These are phyloP conservation scores for Drosophila rhopaloa DNA, from an alignment of 1,140 invertebrate species.

Conservation along the genomic window DNA sequence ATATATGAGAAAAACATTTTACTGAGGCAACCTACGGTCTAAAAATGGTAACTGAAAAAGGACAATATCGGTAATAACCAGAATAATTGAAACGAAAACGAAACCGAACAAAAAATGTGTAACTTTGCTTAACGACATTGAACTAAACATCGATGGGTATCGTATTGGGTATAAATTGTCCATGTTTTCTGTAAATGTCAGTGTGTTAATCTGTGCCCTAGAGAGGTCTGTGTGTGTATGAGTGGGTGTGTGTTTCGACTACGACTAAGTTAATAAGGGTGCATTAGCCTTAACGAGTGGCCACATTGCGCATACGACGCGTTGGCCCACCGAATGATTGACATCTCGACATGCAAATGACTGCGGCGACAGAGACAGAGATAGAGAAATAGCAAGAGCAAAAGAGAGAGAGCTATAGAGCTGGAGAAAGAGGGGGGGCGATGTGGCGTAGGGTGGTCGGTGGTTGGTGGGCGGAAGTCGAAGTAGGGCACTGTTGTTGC, in stretches of 20 bases:
- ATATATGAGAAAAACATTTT: constrained; percentile 2
- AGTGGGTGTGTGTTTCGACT: constrained; percentile 47
- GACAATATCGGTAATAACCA: constrained; percentile 25
- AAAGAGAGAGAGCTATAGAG: constrained; percentile 10
- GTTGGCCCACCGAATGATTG: constrained; percentile 60
- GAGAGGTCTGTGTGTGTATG: constrained; percentile 22
- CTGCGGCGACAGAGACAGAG: constrained; percentile 50
- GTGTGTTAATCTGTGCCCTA: constrained; percentile 53
- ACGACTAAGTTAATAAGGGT: constrained; percentile 68
- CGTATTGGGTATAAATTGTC: constrained; percentile 30
- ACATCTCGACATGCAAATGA: constrained; percentile 76
- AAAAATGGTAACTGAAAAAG: constrained; percentile 24
- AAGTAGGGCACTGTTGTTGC: constrained; percentile 52
- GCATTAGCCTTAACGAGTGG: constrained; percentile 66
- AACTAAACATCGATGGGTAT: constrained; percentile 77
- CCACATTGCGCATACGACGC: constrained; percentile 63
- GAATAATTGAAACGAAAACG: constrained; percentile 12
- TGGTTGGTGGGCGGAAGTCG: constrained; percentile 27
- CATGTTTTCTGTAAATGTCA: constrained; percentile 24
- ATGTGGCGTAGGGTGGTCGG: constrained; percentile 21
- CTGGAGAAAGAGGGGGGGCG: constrained; percentile 10
- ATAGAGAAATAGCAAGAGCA: constrained; percentile 23
- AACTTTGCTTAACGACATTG: constrained; percentile 34
- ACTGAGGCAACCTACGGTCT: constrained; percentile 42
- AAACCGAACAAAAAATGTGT: constrained; percentile 12